Conservation (phyloP, 1,140 invertebrate genomes). For the Bradysia coprophila region DNA sequence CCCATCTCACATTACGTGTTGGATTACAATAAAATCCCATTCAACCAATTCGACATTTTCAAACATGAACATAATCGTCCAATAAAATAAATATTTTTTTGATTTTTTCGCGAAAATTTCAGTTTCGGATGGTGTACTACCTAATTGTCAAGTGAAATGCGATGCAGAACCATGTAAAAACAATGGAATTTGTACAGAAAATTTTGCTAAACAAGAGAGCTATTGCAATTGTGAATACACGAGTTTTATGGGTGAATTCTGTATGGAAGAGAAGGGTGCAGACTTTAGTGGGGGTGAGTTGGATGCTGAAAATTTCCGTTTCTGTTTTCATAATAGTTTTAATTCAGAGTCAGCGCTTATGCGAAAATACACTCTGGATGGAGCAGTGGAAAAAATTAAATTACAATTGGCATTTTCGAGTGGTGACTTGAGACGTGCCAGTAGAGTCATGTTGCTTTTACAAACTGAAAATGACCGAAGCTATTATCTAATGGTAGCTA, state of each 20-base stretch:
- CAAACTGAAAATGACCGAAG: constrained; percentile 67
- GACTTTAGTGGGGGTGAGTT: constrained; percentile 75
- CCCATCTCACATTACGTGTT: too few relatives aligned
- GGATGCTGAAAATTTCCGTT: too few relatives aligned
- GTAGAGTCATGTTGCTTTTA: constrained; percentile 52
- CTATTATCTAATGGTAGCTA: constrained; percentile 62
- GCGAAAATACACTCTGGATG: constrained; percentile 50
- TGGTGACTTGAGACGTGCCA: constrained; percentile 49
- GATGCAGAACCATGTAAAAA: constrained; percentile 73
- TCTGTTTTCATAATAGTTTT: too few relatives aligned
- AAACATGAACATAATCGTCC: too few relatives aligned
- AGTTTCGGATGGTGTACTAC: constrained; percentile 39
- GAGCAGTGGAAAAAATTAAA: constrained; percentile 47
- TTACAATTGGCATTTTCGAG: constrained; percentile 69
- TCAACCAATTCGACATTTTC: too few relatives aligned
- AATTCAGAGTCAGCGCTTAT: constrained; percentile 64
- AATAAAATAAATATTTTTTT: too few relatives aligned
- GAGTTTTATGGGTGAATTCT: constrained; percentile 68
- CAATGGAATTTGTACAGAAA: constrained; percentile 70
- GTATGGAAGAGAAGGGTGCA: constrained; percentile 62
- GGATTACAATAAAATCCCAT: too few relatives aligned
- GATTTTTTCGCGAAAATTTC: too few relatives aligned
- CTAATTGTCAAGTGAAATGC: constrained; percentile 76
- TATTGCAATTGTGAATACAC: constrained; percentile 77
- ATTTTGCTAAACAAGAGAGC: constrained; percentile 66